Base-by-base conservation (phyloP, 2,113 vertebrate genomes). In the Felis chaus region DNA sequence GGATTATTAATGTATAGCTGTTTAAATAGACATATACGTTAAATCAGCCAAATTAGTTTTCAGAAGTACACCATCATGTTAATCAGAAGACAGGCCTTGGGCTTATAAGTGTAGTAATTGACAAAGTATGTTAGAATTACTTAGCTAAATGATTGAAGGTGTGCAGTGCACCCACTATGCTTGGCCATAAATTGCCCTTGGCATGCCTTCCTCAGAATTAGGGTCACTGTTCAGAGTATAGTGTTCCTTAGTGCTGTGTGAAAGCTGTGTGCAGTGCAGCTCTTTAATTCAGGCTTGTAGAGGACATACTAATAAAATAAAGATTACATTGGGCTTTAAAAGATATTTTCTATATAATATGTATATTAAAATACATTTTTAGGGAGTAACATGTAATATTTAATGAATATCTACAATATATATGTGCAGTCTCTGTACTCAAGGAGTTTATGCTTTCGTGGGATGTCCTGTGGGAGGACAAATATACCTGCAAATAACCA, bases 191-290 rank as follows among this genome's bases (percentile, higher is more conserved):
- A 73, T 85, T 98, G 66, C 81, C 29, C 25, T 76, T 96, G 76
- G 41, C 3, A 73, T 31, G 39, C 61, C 19, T 79, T 33, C 71
- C 4, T 90, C 31, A 93, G 41, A n/a, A 97, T 93, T 87, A 86
- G 55, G 29, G 18, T 82, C 5, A 21, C 90, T 63, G 39, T 95
- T 95, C 13, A 33, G 57, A 79, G 27, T 82, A 8, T 91, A 41
- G 1, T 15, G 73, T 97, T 91, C 94, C 61, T 96, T 55, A 89
- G 27, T 82, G 73, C 96, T 95, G 89, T 41, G 29, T 95, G 50
- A 83, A 84, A 95, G 39, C 65, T 83, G 36, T 81, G 7, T 97
- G 10, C 50, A 92, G 19, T 76, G 7, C n/a, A 66, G 8, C 25
- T 93, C 31, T 84, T 39, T 94, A 94, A 80, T 92, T 85, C 41